Evolutionary conservation across 2,113 vertebrate species (phyloP).

Genomic region (Columba livia): DNA sequence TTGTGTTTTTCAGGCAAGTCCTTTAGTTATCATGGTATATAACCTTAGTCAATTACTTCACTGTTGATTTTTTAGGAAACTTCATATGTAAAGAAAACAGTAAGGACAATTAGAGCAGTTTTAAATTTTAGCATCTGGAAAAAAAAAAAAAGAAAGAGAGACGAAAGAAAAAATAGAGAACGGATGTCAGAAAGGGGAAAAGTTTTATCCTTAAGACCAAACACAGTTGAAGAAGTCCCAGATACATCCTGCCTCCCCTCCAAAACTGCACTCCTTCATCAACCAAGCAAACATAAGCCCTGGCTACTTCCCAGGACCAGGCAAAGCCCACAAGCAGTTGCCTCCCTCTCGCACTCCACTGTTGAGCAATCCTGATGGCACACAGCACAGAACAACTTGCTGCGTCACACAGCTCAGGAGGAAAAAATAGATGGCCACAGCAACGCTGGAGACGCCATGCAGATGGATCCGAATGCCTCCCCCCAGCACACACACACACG

Average conservation of each 20-base stretch:
- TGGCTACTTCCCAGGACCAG: background rate
- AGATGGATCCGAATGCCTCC: background rate
- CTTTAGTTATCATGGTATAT: background rate
- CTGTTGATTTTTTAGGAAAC: background rate
- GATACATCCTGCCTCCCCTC: background rate
- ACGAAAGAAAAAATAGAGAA: background rate
- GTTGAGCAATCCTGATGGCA: constrained; percentile 21
- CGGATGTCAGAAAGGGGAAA: background rate
- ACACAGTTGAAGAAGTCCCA: background rate
- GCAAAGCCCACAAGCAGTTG: background rate
- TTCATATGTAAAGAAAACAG: background rate
- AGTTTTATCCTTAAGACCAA: background rate
- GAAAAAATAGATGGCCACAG: background rate
- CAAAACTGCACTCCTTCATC: background rate
- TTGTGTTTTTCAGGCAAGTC: background rate
- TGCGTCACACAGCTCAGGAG: background rate
- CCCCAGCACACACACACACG: fast-evolving
- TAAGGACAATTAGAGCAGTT: background rate
- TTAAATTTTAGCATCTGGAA: background rate
- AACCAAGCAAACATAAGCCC: background rate
- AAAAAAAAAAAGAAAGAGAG: background rate
- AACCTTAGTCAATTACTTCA: background rate
- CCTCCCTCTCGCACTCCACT: background rate
- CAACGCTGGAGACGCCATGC: background rate
- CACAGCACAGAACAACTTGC: background rate